Evolutionary conservation across 2,113 vertebrate genomes (phyloP), one percentile per base, ranked within the genome.

Genomic region (Forbesichthys agassizii): DNA sequence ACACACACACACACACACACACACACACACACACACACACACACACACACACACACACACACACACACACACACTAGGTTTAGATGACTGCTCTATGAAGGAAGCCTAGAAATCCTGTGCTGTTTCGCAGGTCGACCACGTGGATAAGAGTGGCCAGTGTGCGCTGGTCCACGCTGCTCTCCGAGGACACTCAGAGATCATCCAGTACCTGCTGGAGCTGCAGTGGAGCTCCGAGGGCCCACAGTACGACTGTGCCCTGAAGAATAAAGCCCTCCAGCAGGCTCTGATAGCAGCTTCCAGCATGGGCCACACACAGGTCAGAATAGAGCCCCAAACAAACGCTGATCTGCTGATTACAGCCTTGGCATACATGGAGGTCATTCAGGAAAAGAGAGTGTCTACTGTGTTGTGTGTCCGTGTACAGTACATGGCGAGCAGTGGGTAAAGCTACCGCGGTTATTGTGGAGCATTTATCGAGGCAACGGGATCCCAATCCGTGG

Each of bases 131-230:
- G 92, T 95, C 64, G 94, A 96, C 85, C 93, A 88, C 4, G 83
- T 95, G 55, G 98, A 99, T 89, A 98, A 97, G 90, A 99, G 96
- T 42, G 96, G 97, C 18, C 98, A 99, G 78, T 96, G 96, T 68
- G 93, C 96, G 0, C 84, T 99, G 74, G 95, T 99, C 0, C 98
- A 99, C 3, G 96, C 96, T 0, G 96, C 96, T 0, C 88, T 99
- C 76, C 84, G 96, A 69, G 97, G 98, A 60, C 96, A 98, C 58
- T 79, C 90, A 0, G 93, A 94, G 27, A 93, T 98, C 75, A 94
- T 99, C 10, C 89, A 93, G 66, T 94, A 92, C 86, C 76, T 99
- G 80, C 91, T 99, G 55, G 83, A 89, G 78, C 89, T 93, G 65
- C 89, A 91, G 20, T 98, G 98, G 96, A 81, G 75, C 0, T 11